phyloP scores from a whole-genome alignment of 2,113 vertebrate species.

The Emydura subglobosa region DNA sequence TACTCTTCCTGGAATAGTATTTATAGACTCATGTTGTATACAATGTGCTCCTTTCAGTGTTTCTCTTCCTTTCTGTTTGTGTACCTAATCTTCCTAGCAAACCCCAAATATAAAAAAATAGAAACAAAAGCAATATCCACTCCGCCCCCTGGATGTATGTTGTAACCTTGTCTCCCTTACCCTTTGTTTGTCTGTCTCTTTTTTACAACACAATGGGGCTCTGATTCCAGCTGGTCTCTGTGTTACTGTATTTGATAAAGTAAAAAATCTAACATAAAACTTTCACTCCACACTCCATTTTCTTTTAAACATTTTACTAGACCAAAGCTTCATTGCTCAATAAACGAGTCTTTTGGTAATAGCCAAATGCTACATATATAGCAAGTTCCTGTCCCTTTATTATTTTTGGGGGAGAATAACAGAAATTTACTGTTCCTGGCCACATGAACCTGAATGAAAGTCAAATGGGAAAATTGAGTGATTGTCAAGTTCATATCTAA shows the following conservation, averaged over 20 bases:
- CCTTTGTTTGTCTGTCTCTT: not conserved
- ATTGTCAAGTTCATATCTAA: constrained; percentile 80
- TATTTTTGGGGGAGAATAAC: constrained; percentile 57
- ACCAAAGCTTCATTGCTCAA: constrained; percentile 56
- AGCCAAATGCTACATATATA: constrained; percentile 53
- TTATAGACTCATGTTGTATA: not conserved
- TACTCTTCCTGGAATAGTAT: not conserved
- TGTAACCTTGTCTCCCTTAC: not conserved
- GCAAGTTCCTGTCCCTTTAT: constrained; percentile 39
- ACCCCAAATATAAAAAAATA: not conserved
- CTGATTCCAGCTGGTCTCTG: not conserved
- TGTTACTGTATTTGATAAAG: not conserved
- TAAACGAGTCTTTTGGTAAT: constrained; percentile 58
- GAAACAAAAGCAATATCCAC: not conserved
- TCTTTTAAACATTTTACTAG: constrained; percentile 59
- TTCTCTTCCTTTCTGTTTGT: not conserved
- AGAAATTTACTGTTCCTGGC: constrained; percentile 67
- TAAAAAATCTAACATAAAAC: constrained; percentile 16
- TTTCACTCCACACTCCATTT: not conserved
- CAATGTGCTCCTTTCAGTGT: not conserved
- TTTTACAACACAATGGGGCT: not conserved
- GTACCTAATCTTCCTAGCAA: not conserved
- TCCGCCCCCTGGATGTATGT: not conserved
- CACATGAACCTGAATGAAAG: constrained; percentile 72
- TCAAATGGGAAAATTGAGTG: constrained; percentile 76